Conservation (phyloP, 2,888 invertebrate genomes). For the Drosophila recens region DNA sequence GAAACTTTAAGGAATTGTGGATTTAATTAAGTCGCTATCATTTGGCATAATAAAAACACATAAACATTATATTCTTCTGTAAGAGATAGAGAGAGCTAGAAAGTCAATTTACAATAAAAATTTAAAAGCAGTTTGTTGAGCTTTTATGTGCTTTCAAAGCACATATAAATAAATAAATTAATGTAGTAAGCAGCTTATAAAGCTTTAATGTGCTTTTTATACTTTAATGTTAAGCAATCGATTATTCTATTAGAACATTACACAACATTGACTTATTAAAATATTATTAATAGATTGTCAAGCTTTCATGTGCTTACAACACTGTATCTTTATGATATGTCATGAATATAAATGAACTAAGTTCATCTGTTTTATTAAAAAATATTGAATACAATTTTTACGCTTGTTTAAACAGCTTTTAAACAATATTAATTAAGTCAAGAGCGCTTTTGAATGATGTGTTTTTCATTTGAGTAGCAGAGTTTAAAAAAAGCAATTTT, state of each 20-base stretch:
- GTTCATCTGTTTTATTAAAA: constrained; percentile 10
- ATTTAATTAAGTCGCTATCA: not conserved
- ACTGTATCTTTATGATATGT: not conserved
- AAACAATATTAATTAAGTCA: constrained; percentile 51
- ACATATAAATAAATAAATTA: no score
- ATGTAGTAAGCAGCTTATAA: no score
- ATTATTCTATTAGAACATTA: constrained; percentile 12
- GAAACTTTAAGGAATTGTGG: constrained; percentile 2
- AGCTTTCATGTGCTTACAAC: not conserved
- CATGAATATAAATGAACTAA: constrained; percentile 1
- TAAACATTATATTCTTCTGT: not conserved
- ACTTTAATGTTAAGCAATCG: not conserved
- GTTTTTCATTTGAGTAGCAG: constrained; percentile 18
- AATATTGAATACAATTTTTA: constrained; percentile 17
- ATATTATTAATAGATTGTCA: not conserved
- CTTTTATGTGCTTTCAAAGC: not conserved
- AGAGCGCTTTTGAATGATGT: constrained; percentile 45
- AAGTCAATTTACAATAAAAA: not conserved
- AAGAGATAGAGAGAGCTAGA: not conserved
- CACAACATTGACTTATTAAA: not conserved
- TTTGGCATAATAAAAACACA: constrained; percentile 2
- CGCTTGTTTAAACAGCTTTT: constrained; percentile 49
- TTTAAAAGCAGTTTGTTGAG: not conserved
- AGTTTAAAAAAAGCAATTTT: constrained; percentile 15
- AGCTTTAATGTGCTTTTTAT: not conserved